These are phyloP conservation scores for Cyaniris semiargus DNA, from an alignment of 2,888 invertebrate genomes.

Conservation along the genomic window DNA sequence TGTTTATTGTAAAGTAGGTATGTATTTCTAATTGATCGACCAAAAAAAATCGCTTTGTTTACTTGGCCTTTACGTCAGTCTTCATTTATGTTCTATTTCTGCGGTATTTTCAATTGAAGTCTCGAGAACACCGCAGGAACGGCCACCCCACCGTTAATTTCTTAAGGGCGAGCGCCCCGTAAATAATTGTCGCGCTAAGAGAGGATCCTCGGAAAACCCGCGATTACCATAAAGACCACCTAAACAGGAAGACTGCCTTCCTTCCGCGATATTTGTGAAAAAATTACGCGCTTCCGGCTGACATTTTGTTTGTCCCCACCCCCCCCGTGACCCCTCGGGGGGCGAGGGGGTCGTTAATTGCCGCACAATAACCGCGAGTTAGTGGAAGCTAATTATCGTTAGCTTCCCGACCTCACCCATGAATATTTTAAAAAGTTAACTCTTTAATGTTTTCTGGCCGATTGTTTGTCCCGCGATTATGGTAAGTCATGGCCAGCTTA, in stretches of 20 bases:
- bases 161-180: slow-evolving; percentile 59
- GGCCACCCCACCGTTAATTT: slow-evolving; percentile 58
- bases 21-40: no score
- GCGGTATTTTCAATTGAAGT: no score
- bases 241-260: slow-evolving; percentile 74
- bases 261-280: slow-evolving; percentile 75
- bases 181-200: slow-evolving; percentile 74
- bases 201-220: slow-evolving; percentile 72
- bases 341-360: slow-evolving; percentile 71
- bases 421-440: slow-evolving; percentile 23
- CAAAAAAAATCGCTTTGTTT: no score
- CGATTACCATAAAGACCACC: slow-evolving; percentile 79
- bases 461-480: slow-evolving; percentile 17
- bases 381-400: slow-evolving; percentile 28
- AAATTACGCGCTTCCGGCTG: slow-evolving; percentile 75
- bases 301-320: slow-evolving; percentile 63
- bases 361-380: slow-evolving; percentile 41
- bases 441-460: slow-evolving; percentile 25
- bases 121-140: no score
- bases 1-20: no score
- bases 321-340: slow-evolving; percentile 48
- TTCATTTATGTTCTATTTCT: no score
- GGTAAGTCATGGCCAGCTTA: neutral
- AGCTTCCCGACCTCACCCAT: slow-evolving; percentile 11
- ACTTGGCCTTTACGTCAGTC: no score